Percentiles rank a stretch among this genome's conserved stretches.
These are phyloP conservation scores for Pogoniulus pusillus DNA, from an alignment of 2,797 vertebrate species.

Conservation along the genomic window DNA sequence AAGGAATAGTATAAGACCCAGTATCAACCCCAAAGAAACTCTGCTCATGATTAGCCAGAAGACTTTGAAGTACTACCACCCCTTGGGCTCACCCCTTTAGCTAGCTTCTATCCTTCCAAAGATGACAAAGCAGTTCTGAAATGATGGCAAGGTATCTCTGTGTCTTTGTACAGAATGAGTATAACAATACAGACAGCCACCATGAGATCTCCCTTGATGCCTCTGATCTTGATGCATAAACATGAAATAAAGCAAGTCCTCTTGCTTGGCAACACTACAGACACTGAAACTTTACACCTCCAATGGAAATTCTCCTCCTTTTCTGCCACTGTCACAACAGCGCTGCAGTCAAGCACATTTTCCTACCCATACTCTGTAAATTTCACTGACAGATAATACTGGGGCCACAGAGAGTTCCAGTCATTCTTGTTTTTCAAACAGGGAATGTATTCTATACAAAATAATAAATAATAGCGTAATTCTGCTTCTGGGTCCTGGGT, in stretches of 20 bases:
- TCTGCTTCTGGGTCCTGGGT: neutral
- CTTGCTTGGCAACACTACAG: fast-evolving
- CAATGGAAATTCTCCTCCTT: neutral
- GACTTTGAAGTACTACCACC: neutral
- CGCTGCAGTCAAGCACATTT: neutral
- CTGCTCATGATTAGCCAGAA: neutral
- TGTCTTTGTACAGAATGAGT: neutral
- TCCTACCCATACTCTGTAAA: neutral
- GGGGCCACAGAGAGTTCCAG: neutral
- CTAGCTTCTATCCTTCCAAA: neutral
- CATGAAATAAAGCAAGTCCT: fast-evolving
- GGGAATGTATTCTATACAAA: neutral
- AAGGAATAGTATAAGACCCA: neutral
- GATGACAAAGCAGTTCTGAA: neutral
- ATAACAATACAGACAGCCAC: neutral
- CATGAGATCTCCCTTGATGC: neutral
- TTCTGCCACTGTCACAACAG: neutral
- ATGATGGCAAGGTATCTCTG: neutral
- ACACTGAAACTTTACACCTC: neutral
- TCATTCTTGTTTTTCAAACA: neutral
- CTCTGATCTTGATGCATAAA: neutral
- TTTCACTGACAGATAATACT: neutral
- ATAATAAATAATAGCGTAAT: neutral
- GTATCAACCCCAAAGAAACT: neutral
- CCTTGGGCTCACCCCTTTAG: neutral